phyloP scores from a whole-genome alignment of 2,113 vertebrate species.

The Peromyscus polionotus region DNA sequence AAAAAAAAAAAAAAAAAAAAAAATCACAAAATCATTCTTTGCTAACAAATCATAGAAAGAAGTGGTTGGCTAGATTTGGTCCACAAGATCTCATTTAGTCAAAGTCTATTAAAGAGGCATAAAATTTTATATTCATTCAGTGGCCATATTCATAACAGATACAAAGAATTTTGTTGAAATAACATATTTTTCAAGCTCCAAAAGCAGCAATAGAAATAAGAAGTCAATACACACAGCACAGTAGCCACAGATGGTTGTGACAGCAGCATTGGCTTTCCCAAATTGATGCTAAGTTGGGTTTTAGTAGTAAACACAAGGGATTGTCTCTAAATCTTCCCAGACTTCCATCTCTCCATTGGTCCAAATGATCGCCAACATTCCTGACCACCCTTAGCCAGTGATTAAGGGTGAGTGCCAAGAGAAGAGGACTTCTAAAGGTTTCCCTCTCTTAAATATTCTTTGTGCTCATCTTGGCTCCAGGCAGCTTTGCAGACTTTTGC shows the following conservation, averaged over 20 bases:
- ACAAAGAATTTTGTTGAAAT: conserved; percentile 12
- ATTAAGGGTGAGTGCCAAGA: not conserved
- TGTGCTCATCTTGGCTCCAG: conserved; percentile 52
- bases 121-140: not conserved
- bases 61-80: not conserved
- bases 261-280: not conserved
- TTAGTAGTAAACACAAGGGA: not conserved
- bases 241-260: not conserved
- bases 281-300: not conserved
- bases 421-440: conserved; percentile 18
- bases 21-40: not conserved
- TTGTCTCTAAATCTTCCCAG: not conserved
- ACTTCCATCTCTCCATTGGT: not conserved
- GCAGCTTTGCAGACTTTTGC: conserved; percentile 58
- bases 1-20: too few species aligned
- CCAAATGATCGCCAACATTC: not conserved
- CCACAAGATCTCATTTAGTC: not conserved
- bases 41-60: not conserved
- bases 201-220: not conserved
- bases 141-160: not conserved
- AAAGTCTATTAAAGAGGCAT: not conserved
- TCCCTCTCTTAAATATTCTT: conserved; percentile 18
- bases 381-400: not conserved
- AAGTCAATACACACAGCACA: not conserved
- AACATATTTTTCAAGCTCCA: conserved; percentile 10